A percentile compares a stretch with the other conserved stretches of the same genome.
phyloP scores from a whole-genome alignment of 2,888 invertebrate genomes.

The Herminia tarsipennalis region DNA sequence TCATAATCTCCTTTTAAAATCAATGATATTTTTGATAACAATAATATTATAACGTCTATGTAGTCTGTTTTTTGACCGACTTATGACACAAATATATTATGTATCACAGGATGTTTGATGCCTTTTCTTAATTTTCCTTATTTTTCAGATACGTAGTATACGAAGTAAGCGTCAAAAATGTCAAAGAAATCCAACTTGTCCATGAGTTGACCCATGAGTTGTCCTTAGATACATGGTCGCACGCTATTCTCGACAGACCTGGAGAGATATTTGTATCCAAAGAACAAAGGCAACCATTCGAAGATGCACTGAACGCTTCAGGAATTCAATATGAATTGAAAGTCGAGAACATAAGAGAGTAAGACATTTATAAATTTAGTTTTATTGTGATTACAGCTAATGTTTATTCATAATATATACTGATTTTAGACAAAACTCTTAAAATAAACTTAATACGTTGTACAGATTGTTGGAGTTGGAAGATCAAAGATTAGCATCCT shows the following conservation, averaged over 20 bases:
- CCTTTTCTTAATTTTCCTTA: not conserved
- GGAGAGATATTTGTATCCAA: conserved; percentile 59
- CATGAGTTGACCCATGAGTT: conserved; percentile 47
- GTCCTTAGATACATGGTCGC: conserved; percentile 59
- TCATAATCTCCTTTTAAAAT: too few species aligned
- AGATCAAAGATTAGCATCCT: conserved; percentile 48
- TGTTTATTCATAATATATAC: not conserved
- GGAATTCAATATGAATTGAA: conserved; percentile 50
- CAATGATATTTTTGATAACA: too few species aligned
- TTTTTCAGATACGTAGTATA: conserved; percentile 62
- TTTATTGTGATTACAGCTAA: too few species aligned
- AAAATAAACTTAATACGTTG: not conserved
- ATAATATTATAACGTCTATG: too few species aligned
- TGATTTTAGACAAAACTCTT: not conserved
- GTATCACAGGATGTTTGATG: too few species aligned
- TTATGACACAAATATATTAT: not conserved
- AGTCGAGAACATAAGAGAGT: conserved; percentile 64
- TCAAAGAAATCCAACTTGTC: conserved; percentile 49
- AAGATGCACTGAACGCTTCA: conserved; percentile 43
- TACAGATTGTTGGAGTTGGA: conserved; percentile 57
- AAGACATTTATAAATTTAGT: conserved; percentile 35
- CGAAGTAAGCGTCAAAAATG: conserved; percentile 50
- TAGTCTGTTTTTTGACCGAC: too few species aligned
- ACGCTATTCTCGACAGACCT: conserved; percentile 48
- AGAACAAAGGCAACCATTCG: conserved; percentile 43